Base-by-base conservation (phyloP, 2,113 vertebrate species). In the Varanus salvator region DNA sequence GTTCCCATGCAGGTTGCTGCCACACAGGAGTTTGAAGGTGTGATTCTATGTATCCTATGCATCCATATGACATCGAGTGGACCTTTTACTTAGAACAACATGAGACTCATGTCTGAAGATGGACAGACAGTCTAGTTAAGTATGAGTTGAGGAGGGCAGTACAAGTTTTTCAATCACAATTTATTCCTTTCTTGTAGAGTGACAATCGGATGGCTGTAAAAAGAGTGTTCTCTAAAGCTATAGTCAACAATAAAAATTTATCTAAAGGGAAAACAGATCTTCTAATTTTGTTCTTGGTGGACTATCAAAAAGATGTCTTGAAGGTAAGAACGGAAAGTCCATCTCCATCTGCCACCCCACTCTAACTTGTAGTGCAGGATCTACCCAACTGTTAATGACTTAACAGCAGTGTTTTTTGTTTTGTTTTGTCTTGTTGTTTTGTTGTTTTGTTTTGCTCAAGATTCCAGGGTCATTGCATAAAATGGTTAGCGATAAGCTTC, bases 171-270 rank as follows among this genome's bases (percentile, higher is more conserved):
- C 44, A 71, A 29, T n/a, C 23, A 6, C 86, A 6, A 1, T 76
- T 90, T 27, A 50, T 68, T 15, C 3, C 88, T 44, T 0, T 11
- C 0, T 94, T 96, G 76, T 86, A 99, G 99, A 97, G 98, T 80
- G 98, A 99, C 93, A 99, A 99, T 96, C 96, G 98, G 91, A 99
- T 99, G 99, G 98, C 98, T 60, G 98, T 99, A 94, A 99, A 99
- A 96, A 98, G 99, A 95, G 98, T 97, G 0, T 99, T 99, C 92
- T 98, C 98, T 34, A 98, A 97, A 95, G 98, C 99, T 81, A 97
- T 99, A 60, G 97, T 99, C 93, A 98, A 98, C 95, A 98, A 98
- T 84, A 97, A 97, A 94, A 97, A 95, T 91, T 97, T 99, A 93
- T 98, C 98, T 76, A 99, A 98, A 96, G 99, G 99, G 90, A 99